Percentiles rank a stretch among this genome's conserved stretches.
Conservation (phyloP, 2,113 vertebrate genomes). For the Platycercus adscitus region DNA sequence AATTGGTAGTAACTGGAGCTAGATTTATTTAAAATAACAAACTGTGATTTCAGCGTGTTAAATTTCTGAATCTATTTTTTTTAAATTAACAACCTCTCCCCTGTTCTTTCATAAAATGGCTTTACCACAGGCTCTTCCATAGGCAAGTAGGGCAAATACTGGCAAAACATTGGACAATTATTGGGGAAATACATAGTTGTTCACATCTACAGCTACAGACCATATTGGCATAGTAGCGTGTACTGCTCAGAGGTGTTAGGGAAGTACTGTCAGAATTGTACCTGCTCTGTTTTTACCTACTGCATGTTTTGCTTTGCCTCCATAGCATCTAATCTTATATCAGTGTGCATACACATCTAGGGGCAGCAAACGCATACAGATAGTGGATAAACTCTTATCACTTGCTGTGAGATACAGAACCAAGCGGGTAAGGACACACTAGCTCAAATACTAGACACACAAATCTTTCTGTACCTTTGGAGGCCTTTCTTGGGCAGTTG, state of each 20-base stretch:
- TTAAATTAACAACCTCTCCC: rapidly evolving
- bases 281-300: background rate
- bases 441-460: background rate
- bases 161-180: background rate
- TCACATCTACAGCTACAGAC: background rate
- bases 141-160: background rate
- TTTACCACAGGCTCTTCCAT: background rate
- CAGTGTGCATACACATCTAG: background rate
- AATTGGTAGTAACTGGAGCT: background rate
- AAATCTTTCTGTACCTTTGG: background rate
- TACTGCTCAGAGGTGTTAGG: background rate
- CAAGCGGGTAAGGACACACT: background rate
- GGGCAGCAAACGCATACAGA: background rate
- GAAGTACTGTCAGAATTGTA: background rate
- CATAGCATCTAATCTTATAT: background rate
- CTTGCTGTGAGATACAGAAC: background rate
- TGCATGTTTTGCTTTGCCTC: background rate
- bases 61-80: background rate
- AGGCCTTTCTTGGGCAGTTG: background rate
- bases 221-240: background rate
- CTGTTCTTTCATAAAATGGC: background rate
- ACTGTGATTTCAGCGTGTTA: background rate
- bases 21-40: background rate
- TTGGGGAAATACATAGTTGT: background rate
- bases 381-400: background rate